Conservation (phyloP, 92 coral and sea anemone species). For the Paragorgia papillata region DNA sequence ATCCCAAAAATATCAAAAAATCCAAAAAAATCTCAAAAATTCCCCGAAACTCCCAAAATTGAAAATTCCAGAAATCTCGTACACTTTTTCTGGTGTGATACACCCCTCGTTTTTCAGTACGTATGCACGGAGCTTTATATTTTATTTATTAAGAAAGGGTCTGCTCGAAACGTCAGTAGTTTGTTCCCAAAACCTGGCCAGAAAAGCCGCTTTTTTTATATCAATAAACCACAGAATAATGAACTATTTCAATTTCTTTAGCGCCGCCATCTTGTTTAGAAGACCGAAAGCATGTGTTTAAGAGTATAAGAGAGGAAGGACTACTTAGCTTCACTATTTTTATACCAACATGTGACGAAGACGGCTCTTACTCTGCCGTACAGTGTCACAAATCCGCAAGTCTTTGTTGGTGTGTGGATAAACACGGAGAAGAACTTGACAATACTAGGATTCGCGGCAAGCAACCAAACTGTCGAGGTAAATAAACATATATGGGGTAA, state of each 20-base stretch:
- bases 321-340: conserved; percentile 69
- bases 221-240: too few relatives aligned
- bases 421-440: conserved; percentile 64
- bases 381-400: conserved; percentile 73
- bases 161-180: too few relatives aligned
- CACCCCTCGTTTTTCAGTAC: too few relatives aligned
- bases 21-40: too few relatives aligned
- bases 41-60: too few relatives aligned
- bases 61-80: too few relatives aligned
- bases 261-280: conserved; percentile 64
- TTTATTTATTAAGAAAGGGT: too few relatives aligned
- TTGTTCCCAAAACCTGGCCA: too few relatives aligned
- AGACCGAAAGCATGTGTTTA: conserved; percentile 63
- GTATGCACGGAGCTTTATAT: too few relatives aligned
- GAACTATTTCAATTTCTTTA: conserved; percentile 23
- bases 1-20: too few relatives aligned
- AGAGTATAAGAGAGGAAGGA: conserved; percentile 55
- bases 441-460: conserved; percentile 71
- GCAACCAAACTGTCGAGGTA: conserved; percentile 73
- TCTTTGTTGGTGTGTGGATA: conserved; percentile 91
- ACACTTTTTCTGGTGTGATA: too few relatives aligned
- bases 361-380: conserved; percentile 68
- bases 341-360: conserved; percentile 78
- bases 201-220: too few relatives aligned
- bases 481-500: conserved; percentile 24